Conservation (phyloP, 2,797 vertebrate genomes). For the Eidolon dupreanum region DNA sequence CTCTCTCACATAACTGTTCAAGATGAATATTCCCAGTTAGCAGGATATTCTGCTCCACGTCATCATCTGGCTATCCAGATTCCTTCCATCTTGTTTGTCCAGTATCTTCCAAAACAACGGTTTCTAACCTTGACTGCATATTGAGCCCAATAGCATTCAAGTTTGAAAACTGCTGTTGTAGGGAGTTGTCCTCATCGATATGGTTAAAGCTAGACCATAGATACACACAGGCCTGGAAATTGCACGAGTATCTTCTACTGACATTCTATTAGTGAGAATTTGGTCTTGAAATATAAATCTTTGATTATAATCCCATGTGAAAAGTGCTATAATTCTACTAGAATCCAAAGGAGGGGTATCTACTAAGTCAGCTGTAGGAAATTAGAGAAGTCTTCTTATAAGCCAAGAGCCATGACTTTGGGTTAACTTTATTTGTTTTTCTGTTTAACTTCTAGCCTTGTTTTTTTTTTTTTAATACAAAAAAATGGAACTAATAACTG, state of each 20-base stretch:
- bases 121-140: not conserved
- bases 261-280: not conserved
- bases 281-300: not conserved
- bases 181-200: not conserved
- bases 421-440: not conserved
- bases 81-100: not conserved
- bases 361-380: not conserved
- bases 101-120: not conserved
- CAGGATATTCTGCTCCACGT: not conserved
- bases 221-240: not conserved
- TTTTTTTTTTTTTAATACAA: not conserved
- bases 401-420: not conserved
- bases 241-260: not conserved
- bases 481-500: not conserved
- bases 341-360: not conserved
- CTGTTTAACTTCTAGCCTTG: not conserved
- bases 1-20: not conserved
- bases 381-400: not conserved
- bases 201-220: not conserved
- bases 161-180: not conserved
- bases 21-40: not conserved
- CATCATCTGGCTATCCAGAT: not conserved
- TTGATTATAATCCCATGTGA: not conserved
- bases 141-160: not conserved
- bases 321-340: not conserved